Conservation (phyloP, 2,113 vertebrate species). For the Tachuris rubrigastra region DNA sequence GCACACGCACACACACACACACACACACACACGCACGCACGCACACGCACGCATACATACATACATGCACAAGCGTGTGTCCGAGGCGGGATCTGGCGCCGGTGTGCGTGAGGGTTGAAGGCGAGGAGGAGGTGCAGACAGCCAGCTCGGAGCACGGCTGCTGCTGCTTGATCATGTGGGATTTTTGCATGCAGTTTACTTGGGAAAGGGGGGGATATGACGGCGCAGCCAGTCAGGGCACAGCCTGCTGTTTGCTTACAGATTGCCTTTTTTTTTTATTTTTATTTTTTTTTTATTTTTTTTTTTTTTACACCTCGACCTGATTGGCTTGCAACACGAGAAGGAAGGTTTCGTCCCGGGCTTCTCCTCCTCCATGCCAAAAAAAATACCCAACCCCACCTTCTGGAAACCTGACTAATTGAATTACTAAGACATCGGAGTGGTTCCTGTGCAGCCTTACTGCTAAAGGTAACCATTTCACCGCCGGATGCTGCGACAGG, state of each 20-base stretch:
- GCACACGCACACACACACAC: background rate
- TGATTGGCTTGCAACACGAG: conserved; percentile 72
- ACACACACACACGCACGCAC: background rate
- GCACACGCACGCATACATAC: conserved; percentile 28
- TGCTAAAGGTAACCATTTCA: conserved; percentile 62
- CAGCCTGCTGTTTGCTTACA: conserved; percentile 64
- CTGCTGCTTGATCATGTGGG: conserved; percentile 74
- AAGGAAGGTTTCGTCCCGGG: conserved; percentile 75
- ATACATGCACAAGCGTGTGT: conserved; percentile 49
- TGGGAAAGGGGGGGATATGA: conserved; percentile 47
- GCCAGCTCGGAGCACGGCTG: background rate
- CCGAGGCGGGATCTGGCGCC: background rate
- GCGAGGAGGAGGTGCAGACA: conserved; percentile 39
- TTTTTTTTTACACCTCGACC: conserved; percentile 15
- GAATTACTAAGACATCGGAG: conserved; percentile 81
- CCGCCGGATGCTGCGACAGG: background rate
- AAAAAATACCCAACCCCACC: conserved; percentile 71
- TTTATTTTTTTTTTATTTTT: background rate
- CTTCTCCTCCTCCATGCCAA: conserved; percentile 48
- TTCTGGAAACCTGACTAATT: conserved; percentile 87
- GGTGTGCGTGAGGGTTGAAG: background rate
- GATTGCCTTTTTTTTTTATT: conserved; percentile 21
- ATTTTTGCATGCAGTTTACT: conserved; percentile 72
- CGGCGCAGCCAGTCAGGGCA: conserved; percentile 73
- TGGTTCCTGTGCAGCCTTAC: conserved; percentile 39